These are phyloP conservation scores for Macrosoma leucophasiata DNA, from an alignment of 2,888 invertebrate species.

Conservation along the genomic window DNA sequence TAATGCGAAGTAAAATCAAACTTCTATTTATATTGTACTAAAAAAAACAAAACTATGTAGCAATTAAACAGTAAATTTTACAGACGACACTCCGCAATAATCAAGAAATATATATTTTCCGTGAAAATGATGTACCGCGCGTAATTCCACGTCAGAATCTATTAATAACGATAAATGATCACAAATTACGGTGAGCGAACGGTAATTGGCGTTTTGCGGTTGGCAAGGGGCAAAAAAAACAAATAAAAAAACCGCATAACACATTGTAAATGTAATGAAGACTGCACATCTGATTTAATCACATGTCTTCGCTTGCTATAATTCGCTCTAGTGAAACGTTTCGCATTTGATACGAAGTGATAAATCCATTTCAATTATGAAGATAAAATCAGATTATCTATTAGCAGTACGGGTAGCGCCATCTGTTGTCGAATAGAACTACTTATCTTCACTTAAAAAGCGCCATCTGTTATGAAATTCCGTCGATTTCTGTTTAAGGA, in stretches of 20 bases:
- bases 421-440: slow-evolving; percentile 21
- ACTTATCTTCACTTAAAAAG: too few species aligned
- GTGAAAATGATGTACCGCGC: too few species aligned
- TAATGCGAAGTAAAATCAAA: too few species aligned
- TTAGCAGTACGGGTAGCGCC: slow-evolving; percentile 10
- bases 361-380: slow-evolving; percentile 28
- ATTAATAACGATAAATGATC: slow-evolving; percentile 14
- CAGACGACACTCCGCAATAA: too few species aligned
- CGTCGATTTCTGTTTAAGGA: too few species aligned
- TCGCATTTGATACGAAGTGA: slow-evolving; percentile 33
- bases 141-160: slow-evolving; percentile 12
- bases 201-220: slow-evolving; percentile 15
- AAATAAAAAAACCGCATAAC: slow-evolving; percentile 26
- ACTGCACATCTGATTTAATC: slow-evolving; percentile 45
- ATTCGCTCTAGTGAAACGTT: slow-evolving; percentile 32
- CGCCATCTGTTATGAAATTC: too few species aligned
- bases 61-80: too few species aligned
- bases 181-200: slow-evolving; percentile 21
- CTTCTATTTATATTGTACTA: too few species aligned
- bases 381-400: slow-evolving; percentile 10
- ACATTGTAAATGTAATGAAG: slow-evolving; percentile 40
- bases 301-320: slow-evolving; percentile 32
- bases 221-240: slow-evolving; percentile 16
- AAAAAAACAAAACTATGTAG: too few species aligned
- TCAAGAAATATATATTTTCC: too few species aligned